Base-by-base conservation (phyloP, 1,140 invertebrate genomes). In the Mizuhopecten yessoensis region DNA sequence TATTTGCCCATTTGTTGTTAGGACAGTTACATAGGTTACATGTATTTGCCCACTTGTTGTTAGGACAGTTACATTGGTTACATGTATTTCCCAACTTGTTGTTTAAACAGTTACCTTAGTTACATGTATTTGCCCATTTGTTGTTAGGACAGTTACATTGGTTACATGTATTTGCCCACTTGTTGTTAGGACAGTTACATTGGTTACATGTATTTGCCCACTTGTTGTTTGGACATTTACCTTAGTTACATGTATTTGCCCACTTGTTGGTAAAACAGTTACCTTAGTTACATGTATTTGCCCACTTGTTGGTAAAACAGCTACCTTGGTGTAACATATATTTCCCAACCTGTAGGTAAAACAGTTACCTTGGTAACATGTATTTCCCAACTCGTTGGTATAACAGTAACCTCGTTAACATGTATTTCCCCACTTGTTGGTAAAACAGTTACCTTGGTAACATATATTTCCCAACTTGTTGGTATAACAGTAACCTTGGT, bases 351-450 rank as follows among this genome's bases (percentile, higher is more conserved):
- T 86, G 15, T 29, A 75, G 10, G 17, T 29, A 86, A 23, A 36
- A 90, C 89, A 90, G 45, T 86, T 10, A 36, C 89, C 11, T 39
- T 23, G 29, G 42, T 90, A 5, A 39, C 89, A 90, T 13, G 9
- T 15, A 1, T 86, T 34, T 33, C 29, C 20, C 36, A 13, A 34
- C 29, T 34, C 42, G 29, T 15, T 15, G n/a, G 33, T 88, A 34
- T 13, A 39, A 88, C 23, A 34, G 13, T 39, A 7, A 39, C 45
- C 45, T 49, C 20, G 90, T 86, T 45, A 49, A 91, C 20, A 57
- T 86, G 23, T 34, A 33, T 34, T 49, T 33, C 29, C 20, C 29
- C 33, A 34, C 29, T 34, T 88, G 29, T 33, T 15, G n/a, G 33
- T 88, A 34, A 17, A 39, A 88, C 34, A 34, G 5, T 88, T 15